A percentile compares a stretch with the other conserved stretches of the same genome.
phyloP scores from a whole-genome alignment of 2,797 vertebrate genomes.

The Crypturellus tataupa region DNA sequence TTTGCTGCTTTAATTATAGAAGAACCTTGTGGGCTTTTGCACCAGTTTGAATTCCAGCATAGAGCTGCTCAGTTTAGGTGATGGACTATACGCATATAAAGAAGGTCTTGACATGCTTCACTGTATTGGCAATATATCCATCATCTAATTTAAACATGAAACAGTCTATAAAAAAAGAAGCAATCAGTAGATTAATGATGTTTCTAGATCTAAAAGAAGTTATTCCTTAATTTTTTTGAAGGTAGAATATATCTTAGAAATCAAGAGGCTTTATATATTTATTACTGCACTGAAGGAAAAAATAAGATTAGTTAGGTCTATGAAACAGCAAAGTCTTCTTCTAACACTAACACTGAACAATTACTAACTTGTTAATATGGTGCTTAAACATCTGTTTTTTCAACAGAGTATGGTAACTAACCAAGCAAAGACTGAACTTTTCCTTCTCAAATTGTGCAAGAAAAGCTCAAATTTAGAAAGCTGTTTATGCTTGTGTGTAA shows the following conservation, averaged over 20 bases:
- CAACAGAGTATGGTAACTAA: not conserved
- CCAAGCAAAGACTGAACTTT: not conserved
- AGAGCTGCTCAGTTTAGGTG: not conserved
- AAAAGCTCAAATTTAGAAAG: not conserved
- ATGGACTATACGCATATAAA: not conserved
- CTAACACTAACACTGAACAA: not conserved
- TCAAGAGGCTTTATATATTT: not conserved
- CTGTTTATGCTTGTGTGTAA: not conserved
- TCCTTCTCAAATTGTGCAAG: not conserved
- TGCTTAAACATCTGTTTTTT: not conserved
- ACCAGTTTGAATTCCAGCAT: not conserved
- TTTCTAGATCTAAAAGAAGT: not conserved
- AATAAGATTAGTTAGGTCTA: not conserved
- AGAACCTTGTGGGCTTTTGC: not conserved
- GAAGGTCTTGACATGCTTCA: not conserved
- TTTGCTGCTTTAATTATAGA: not conserved
- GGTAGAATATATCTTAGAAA: not conserved
- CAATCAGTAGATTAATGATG: not conserved
- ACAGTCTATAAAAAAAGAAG: not conserved
- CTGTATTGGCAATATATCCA: not conserved
- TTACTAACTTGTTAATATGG: not conserved
- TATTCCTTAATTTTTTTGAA: not conserved
- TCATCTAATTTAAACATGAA: not conserved
- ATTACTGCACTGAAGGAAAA: slow-evolving; percentile 5
- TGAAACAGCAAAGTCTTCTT: not conserved